phyloP scores from a whole-genome alignment of 2,113 vertebrate genomes.

The Pollimyrus isidori region DNA sequence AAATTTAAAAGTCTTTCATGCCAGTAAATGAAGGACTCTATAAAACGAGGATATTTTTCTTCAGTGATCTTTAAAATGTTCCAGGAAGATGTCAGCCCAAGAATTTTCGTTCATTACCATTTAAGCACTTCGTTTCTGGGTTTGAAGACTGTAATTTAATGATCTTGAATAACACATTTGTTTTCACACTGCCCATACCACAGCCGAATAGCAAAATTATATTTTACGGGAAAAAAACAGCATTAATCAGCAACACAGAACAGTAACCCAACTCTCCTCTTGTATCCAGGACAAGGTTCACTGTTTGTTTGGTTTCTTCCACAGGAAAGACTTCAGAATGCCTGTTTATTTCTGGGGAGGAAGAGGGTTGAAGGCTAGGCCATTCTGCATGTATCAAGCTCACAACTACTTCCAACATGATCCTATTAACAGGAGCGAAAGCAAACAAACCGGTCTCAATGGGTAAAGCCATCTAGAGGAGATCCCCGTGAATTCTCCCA shows the following conservation, averaged over 20 bases:
- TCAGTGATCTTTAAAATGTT: conserved; percentile 1
- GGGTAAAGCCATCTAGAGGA: background rate
- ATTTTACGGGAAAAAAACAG: background rate
- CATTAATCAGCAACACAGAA: background rate
- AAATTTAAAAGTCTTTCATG: conserved; percentile 10
- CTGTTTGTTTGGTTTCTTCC: conserved; percentile 41
- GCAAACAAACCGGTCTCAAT: conserved; percentile 5
- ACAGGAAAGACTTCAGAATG: conserved; percentile 66
- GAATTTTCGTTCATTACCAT: conserved; percentile 13
- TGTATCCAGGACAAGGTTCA: conserved; percentile 41
- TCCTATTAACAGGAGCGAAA: conserved; percentile 66
- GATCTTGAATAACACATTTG: conserved; percentile 1
- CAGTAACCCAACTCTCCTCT: conserved; percentile 34
- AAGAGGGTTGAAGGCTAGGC: conserved; percentile 65
- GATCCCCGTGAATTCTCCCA: background rate
- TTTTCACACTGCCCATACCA: background rate
- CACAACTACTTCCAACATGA: conserved; percentile 65
- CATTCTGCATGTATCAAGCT: conserved; percentile 63
- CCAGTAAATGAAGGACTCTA: conserved; percentile 5
- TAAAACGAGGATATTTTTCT: background rate
- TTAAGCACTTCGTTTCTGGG: background rate
- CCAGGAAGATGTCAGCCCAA: background rate
- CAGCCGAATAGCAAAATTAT: background rate
- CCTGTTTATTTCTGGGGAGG: conserved; percentile 65
- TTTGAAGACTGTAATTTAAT: background rate